Base-by-base conservation (phyloP, 53 echinoderm and acorn worm species). In the Echinometra lucunter region DNA sequence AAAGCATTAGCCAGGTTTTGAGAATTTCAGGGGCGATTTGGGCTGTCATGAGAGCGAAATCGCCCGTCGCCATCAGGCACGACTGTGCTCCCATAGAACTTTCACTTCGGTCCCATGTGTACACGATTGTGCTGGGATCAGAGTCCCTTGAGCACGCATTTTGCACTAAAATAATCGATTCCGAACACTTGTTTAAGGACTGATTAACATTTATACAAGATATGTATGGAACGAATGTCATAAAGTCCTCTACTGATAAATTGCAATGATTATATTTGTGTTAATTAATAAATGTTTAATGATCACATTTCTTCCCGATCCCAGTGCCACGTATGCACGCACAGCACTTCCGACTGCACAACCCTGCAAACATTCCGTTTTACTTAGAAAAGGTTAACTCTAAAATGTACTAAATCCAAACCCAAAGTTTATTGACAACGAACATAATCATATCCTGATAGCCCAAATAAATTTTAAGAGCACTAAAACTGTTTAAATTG, bases 241-340 rank as follows among this genome's bases (percentile, higher is more conserved):
- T 63, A 63, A 23, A 27, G 7, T 63, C 2, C 4, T 6, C 23
- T 25, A 4, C 23, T 63, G 10, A 69, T 9, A 32, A 32, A 30
- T 32, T 30, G 32, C 30, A 69, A 32, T 34, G 34, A 30, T 69
- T 34, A 69, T 12, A 34, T 69, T 69, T 7, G 7, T 12, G 69
- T 10, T 6, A 30, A 32, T 32, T 69, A 19, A 32, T 69, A 9
- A 69, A 69, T 69, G 32, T 30, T 69, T 25, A 63, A 2, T 63
- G 23, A 25, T 25, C 6, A 60, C 1, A 60, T 25, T 25, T 66
- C 9, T 30, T 32, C 30, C 30, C 69, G 15, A 9, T 69, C 7
- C 69, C n/a, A 27, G 4, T 45, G 85, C 85, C 85, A 85, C 85
- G 85, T 85, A 85, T 85, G n/a, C 85, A 42, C 38, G 15, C 17